These are phyloP conservation scores for Cladorhizidae sp. DNA, from an alignment of 37 sponge, comb jelly and placozoan genomes.

Conservation along the genomic window DNA sequence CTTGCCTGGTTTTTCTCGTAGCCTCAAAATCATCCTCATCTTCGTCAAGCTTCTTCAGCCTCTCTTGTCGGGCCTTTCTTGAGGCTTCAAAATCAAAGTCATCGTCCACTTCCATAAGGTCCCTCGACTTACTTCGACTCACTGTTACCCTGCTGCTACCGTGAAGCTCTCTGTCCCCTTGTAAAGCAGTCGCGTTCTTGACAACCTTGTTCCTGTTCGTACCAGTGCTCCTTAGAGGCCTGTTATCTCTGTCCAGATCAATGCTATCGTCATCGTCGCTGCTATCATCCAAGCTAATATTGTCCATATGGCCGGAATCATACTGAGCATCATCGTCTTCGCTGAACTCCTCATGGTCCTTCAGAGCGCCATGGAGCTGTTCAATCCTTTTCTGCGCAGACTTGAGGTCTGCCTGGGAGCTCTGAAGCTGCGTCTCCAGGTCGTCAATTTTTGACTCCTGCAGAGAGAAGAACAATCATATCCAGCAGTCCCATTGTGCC, in stretches of 20 bases:
- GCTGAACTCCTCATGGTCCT: constrained; percentile 49
- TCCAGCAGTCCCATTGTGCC: too few species aligned
- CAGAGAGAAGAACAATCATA: too few species aligned
- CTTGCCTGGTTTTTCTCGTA: constrained; percentile 12
- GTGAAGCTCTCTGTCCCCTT: neutral
- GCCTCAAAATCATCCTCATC: neutral
- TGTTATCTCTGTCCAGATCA: neutral
- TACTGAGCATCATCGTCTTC: constrained; percentile 28
- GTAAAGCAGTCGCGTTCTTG: neutral
- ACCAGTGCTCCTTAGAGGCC: neutral
- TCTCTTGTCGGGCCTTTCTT: constrained; percentile 1
- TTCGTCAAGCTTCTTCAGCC: constrained; percentile 1
- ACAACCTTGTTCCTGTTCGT: neutral
- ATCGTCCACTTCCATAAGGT: neutral
- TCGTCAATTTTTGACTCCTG: constrained; percentile 73
- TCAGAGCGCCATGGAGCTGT: constrained; percentile 68
- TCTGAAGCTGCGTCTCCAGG: constrained; percentile 49
- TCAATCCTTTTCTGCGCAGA: constrained; percentile 77
- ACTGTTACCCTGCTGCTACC: neutral
- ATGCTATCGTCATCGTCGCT: constrained; percentile 21
- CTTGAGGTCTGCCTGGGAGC: constrained; percentile 60
- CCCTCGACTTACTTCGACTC: neutral
- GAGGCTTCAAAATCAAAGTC: constrained; percentile 5
- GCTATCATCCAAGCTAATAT: constrained; percentile 33
- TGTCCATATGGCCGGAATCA: neutral